A percentile compares a stretch with the other conserved stretches of the same genome.
phyloP scores from a whole-genome alignment of 2,113 vertebrate species.

The Odobenus rosmarus region DNA sequence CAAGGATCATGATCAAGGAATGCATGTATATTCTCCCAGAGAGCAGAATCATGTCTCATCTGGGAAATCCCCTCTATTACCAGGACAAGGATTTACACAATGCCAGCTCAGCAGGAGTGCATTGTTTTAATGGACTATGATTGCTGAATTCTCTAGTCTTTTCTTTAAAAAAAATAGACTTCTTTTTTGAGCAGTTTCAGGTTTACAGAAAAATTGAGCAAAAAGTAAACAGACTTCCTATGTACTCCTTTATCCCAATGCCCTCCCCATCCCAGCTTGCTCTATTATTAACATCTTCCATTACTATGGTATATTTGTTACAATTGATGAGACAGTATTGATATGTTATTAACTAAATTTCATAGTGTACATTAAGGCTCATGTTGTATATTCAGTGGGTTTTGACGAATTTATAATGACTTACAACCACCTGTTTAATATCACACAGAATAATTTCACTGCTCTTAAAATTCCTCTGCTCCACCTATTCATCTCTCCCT shows the following conservation, averaged over 20 bases:
- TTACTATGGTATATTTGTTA: background rate
- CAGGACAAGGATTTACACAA: background rate
- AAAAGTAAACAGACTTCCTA: background rate
- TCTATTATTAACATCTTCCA: background rate
- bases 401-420: background rate
- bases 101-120: too few species aligned
- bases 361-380: background rate
- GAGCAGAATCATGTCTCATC: background rate
- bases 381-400: background rate
- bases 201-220: background rate
- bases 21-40: background rate
- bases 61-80: background rate
- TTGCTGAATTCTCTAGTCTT: background rate
- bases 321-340: background rate
- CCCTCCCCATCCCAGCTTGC: rapidly evolving
- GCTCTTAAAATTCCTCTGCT: background rate
- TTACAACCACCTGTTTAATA: background rate
- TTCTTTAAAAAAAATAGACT: background rate
- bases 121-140: background rate
- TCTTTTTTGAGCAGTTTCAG: background rate
- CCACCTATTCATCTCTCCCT: background rate
- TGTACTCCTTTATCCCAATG: background rate
- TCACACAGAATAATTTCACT: background rate
- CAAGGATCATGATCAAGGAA: background rate
- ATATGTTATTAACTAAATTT: background rate